Evolutionary conservation across 2,113 vertebrate species (phyloP), one percentile per base, ranked within the genome.

Genomic region (Labrus mixtus): DNA sequence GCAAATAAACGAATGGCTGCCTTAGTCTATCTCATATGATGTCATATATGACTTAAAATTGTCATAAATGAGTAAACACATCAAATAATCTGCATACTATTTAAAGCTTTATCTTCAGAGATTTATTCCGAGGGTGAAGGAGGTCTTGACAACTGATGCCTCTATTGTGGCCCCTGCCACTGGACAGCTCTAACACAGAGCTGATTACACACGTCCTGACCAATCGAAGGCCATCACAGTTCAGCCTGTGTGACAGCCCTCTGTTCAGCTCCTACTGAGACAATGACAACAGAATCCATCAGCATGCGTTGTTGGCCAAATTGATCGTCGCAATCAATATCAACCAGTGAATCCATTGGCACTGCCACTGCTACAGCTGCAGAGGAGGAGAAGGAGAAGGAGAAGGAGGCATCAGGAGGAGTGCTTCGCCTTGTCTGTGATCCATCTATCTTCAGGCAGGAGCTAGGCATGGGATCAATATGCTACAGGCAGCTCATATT

Each of bases 401-500:
- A 76, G 85, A 63, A 78, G 39, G 55, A 84, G 73, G 65, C 74
- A 71, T 15, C 54, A 61, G 55, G 50, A 69, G 57, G 57, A 72
- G 78, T 3, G 12, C 82, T 87, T 86, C n/a, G 89, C 2, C 2
- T 68, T 82, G 33, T 79, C 64, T 60, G 63, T 19, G 73, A 92
- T 82, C 74, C 76, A 92, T 92, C 91, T 89, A 78, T 87, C 91
- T 93, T 90, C 80, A 90, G 78, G 67, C 43, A 61, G 82, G 48
- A 62, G 79, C 59, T 77, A 88, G 70, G 77, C 73, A 63, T 50
- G 81, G 62, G 90, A 90, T 91, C 91, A 90, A 87, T 93, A 73
- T 74, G 78, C 54, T 82, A 76, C 89, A 80, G 90, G 89, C 87
- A 88, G 85, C 86, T 93, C 83, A 82, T 82, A 88, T 91, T 90